A percentile compares a stretch with the other conserved stretches of the same genome.
Conservation (phyloP, 2,888 invertebrate species). For the Apantesis nais region DNA sequence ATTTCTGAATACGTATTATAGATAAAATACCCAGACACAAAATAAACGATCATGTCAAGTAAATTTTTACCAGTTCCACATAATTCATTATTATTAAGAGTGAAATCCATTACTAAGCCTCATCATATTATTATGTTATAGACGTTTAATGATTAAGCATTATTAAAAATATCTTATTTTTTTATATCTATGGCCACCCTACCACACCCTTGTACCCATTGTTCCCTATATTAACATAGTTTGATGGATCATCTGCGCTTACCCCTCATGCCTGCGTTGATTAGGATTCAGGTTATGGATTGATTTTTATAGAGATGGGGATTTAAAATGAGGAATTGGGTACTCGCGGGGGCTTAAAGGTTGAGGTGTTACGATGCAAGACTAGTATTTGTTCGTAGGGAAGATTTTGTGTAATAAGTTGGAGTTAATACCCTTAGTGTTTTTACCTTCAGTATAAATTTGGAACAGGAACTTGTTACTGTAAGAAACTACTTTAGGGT, state of each 20-base stretch:
- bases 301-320: conserved; percentile 62
- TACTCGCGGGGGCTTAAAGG: conserved; percentile 7
- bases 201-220: conserved; percentile 27
- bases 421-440: background rate
- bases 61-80: background rate
- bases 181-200: conserved; percentile 14
- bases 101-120: background rate
- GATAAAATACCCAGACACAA: no score
- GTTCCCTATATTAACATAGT: conserved; percentile 67
- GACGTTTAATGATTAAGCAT: background rate
- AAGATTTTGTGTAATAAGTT: background rate
- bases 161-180: background rate
- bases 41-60: background rate
- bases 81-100: background rate
- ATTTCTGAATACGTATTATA: no score
- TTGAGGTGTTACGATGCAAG: conserved; percentile 2
- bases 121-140: background rate
- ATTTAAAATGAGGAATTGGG: conserved; percentile 17
- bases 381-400: background rate
- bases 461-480: background rate
- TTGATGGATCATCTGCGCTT: conserved; percentile 64
- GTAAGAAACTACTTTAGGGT: background rate
- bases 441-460: background rate
- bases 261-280: conserved; percentile 43
- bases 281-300: conserved; percentile 64